phyloP scores from a whole-genome alignment of 2,888 invertebrate species.

The Polydrusus tereticollis region DNA sequence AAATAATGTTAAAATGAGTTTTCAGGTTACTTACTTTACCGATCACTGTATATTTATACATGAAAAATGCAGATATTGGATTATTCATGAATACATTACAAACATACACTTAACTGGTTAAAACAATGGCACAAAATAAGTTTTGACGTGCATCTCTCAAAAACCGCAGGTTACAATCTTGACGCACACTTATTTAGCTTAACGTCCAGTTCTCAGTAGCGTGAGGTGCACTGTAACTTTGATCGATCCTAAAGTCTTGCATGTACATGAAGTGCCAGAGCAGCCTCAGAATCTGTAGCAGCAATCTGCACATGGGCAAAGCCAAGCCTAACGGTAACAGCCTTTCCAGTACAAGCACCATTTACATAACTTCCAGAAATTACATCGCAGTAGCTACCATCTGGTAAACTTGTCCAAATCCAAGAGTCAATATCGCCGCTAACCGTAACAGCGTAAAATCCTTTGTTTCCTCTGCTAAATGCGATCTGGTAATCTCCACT shows the following conservation, averaged over 20 bases:
- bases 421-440: conserved; percentile 72
- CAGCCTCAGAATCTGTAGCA: conserved; percentile 73
- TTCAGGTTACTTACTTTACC: too few relatives aligned
- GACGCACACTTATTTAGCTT: too few relatives aligned
- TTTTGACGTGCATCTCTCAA: too few relatives aligned
- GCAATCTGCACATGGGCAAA: conserved; percentile 71
- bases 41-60: too few relatives aligned
- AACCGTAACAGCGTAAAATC: conserved; percentile 82
- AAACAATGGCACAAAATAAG: too few relatives aligned
- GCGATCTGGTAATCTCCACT: conserved; percentile 86
- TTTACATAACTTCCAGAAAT: conserved; percentile 77
- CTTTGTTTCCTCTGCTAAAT: conserved; percentile 79
- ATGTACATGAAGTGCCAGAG: conserved; percentile 76
- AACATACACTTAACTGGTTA: too few relatives aligned
- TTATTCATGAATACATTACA: too few relatives aligned
- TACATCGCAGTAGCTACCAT: conserved; percentile 87
- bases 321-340: conserved; percentile 73
- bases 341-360: conserved; percentile 76
- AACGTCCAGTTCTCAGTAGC: too few relatives aligned
- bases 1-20: too few relatives aligned
- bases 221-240: too few relatives aligned
- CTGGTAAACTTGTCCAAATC: conserved; percentile 78
- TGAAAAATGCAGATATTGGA: too few relatives aligned
- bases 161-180: too few relatives aligned
- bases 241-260: conserved; percentile 51